Evolutionary conservation across 2,888 invertebrate species (phyloP), one percentile per base, ranked within the genome.

Genomic region (Callimorpha dominula): DNA sequence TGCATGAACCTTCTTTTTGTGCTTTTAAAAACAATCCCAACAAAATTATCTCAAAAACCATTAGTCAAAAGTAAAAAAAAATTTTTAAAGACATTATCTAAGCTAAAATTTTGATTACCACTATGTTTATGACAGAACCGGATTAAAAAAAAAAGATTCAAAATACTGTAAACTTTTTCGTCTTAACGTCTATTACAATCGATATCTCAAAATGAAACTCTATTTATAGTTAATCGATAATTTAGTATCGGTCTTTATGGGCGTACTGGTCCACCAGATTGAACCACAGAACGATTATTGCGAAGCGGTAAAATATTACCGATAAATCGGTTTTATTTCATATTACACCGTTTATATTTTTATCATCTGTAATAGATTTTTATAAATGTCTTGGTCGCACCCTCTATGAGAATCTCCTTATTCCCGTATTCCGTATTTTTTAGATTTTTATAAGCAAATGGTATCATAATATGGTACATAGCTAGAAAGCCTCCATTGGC

Each of bases 241-340:
- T 72, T 75, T 73, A 60, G 72, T 65, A 63, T 62, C 64, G 49
- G 73, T 70, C 68, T 72, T 73, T 79, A 69, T 65, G 11, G 31
- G 15, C 17, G 17, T 11, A 57, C 52, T 46, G 71, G 74, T 77
- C 54, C 65, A 70, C 81, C 81, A 65, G 69, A 68, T 80, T 80
- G 73, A 72, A 62, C 68, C 72, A 67, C 73, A 60, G n/a, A 71
- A 67, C 66, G 71, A 57, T 71, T 80, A 81, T 74, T 75, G 75
- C 83, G 20, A 31, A 49, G 50, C 71, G 50, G 75, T 81, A 80
- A 81, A 80, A 80, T 70, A 73, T 82, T 73, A 80, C 72, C 65
- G 66, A 43, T 71, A 40, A 17, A 14, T 49, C 31, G 40, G 20
- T 57, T 65, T 65, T 65, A 65, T 60, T 65, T 65, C 20, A 40